A percentile compares a stretch with the other conserved stretches of the same genome.
These are phyloP conservation scores for Zapornia atra DNA, from an alignment of 2,113 vertebrate species.

Conservation along the genomic window DNA sequence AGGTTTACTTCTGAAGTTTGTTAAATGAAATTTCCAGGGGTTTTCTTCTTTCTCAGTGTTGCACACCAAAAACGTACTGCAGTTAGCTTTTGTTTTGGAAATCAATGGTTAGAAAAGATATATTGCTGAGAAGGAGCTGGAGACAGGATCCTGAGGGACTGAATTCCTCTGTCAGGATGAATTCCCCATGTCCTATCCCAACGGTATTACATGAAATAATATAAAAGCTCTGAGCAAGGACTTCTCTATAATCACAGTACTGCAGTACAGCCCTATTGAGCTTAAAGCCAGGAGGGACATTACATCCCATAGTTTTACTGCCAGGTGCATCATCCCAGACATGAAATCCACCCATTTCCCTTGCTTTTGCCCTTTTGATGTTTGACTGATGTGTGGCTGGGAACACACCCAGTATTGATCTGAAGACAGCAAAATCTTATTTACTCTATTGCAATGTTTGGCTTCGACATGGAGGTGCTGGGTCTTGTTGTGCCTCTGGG, in stretches of 20 bases:
- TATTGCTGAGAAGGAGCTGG: background rate
- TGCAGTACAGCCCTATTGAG: background rate
- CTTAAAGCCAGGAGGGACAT: background rate
- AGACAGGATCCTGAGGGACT: background rate
- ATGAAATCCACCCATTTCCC: background rate
- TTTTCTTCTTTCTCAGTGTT: background rate
- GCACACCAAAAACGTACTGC: background rate
- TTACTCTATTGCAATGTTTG: background rate
- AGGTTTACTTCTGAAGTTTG: background rate
- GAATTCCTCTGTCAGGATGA: background rate
- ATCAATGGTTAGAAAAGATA: background rate
- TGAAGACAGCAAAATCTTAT: background rate
- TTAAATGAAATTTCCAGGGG: conserved; percentile 47
- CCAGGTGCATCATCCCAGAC: background rate
- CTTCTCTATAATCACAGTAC: background rate
- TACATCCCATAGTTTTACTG: background rate
- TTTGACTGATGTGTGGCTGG: background rate
- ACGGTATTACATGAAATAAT: background rate
- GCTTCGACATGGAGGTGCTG: background rate
- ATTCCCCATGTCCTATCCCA: background rate
- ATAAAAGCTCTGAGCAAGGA: background rate
- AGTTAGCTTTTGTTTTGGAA: background rate
- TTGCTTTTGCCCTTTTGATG: background rate
- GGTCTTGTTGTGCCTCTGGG: background rate
- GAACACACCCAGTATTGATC: background rate